A percentile compares a stretch with the other conserved stretches of the same genome.
Conservation (phyloP, 2,797 vertebrate species). For the Intellagama lesueurii region DNA sequence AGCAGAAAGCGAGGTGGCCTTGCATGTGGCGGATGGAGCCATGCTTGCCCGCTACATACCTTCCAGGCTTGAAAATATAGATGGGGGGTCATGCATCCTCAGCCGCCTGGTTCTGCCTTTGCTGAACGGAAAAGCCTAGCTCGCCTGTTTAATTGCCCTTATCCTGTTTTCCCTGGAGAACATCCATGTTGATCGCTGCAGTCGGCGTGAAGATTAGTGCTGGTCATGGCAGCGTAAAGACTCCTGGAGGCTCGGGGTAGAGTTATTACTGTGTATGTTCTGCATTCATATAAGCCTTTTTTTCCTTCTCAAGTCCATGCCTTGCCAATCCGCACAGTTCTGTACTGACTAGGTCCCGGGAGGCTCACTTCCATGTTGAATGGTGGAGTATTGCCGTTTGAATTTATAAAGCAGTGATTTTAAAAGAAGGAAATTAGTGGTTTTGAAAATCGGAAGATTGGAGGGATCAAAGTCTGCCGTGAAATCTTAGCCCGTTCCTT, state of each 20-base stretch:
- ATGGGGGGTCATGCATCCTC: not conserved
- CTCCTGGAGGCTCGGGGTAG: too few species aligned
- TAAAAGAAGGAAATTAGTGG: not conserved
- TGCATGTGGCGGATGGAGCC: constrained; percentile 32
- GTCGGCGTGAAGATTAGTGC: too few species aligned
- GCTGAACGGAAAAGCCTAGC: constrained; percentile 41
- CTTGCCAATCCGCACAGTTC: too few species aligned
- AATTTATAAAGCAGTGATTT: not conserved
- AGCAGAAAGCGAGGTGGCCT: constrained; percentile 15
- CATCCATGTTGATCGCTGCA: too few species aligned
- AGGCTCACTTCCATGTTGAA: too few species aligned
- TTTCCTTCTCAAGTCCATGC: too few species aligned
- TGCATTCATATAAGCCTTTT: too few species aligned
- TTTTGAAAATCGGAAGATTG: not conserved
- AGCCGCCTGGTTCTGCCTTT: not conserved
- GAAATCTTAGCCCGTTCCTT: too few species aligned
- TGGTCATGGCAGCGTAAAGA: too few species aligned
- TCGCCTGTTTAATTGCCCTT: constrained; percentile 53
- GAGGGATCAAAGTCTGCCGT: not conserved
- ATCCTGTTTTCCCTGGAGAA: constrained; percentile 52
- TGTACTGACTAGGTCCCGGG: too few species aligned
- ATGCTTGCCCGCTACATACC: constrained; percentile 31
- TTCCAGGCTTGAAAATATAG: constrained; percentile 18
- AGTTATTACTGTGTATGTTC: too few species aligned
- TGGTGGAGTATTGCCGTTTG: not conserved